phyloP scores from a whole-genome alignment of 30 jellyfish, hydroid and myxozoan genomes.

The Pelagia noctiluca region DNA sequence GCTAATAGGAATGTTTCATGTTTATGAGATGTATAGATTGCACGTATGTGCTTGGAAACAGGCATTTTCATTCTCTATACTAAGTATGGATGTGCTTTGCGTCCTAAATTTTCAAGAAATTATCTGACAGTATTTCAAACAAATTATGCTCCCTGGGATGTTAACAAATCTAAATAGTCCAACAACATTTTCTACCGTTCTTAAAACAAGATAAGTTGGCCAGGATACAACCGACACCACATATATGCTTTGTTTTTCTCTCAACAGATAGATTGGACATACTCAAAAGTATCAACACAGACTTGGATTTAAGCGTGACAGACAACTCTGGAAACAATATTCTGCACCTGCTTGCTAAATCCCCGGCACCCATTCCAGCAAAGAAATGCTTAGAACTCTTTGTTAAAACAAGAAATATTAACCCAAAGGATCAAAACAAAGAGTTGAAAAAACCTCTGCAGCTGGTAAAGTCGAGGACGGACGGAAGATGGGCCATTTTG shows the following conservation, averaged over 20 bases:
- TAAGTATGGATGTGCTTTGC: too few relatives aligned
- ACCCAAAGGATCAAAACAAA: conserved; percentile 34
- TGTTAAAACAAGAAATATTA: conserved; percentile 4
- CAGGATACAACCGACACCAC: not conserved
- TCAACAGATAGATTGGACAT: conserved; percentile 32
- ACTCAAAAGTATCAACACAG: conserved; percentile 20
- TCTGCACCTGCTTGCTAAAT: conserved; percentile 71
- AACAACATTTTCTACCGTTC: not conserved
- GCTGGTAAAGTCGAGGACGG: conserved; percentile 2
- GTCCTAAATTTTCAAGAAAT: too few relatives aligned
- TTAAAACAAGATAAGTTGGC: not conserved
- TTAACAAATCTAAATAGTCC: not conserved
- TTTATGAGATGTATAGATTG: not conserved
- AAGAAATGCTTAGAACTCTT: conserved; percentile 40
- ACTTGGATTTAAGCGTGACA: conserved; percentile 22
- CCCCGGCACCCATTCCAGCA: not conserved
- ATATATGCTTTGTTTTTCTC: not conserved
- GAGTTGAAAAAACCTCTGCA: conserved; percentile 45
- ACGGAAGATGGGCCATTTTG: conserved; percentile 33
- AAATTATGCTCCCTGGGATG: not conserved
- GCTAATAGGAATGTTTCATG: not conserved
- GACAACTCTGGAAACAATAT: conserved; percentile 56
- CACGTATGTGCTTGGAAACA: not conserved
- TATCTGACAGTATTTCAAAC: not conserved
- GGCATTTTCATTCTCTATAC: not conserved